These are phyloP conservation scores for Hylomyscus alleni DNA, from an alignment of 2,797 vertebrate genomes.

Conservation along the genomic window DNA sequence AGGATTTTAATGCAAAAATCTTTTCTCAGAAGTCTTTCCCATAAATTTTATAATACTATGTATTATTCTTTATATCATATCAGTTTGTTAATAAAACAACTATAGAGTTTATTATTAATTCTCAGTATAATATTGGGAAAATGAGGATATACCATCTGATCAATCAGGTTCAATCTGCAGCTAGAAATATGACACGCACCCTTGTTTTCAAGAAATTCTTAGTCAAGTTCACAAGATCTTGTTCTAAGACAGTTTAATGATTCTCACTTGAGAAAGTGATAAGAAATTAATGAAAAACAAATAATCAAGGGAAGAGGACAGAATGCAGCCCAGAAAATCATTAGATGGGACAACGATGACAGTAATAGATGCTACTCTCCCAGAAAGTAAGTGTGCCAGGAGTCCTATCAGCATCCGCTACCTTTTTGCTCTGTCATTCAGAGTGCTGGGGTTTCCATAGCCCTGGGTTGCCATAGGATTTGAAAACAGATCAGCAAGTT, in stretches of 20 bases:
- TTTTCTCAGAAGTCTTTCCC: neutral
- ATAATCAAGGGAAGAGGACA: neutral
- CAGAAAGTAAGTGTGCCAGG: neutral
- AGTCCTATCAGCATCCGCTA: neutral
- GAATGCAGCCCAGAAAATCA: neutral
- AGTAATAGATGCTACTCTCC: neutral
- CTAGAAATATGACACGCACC: neutral
- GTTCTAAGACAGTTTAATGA: neutral
- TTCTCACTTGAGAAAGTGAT: neutral
- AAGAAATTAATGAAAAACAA: constrained; percentile 28
- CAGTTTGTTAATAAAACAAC: neutral
- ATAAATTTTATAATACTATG: neutral
- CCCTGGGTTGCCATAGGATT: neutral
- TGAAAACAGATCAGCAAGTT: constrained; percentile 33
- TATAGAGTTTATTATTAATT: constrained; percentile 2
- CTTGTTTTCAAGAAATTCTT: neutral
- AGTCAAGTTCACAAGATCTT: neutral
- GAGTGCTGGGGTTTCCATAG: neutral
- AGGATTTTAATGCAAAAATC: neutral
- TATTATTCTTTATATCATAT: neutral
- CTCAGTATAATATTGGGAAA: neutral
- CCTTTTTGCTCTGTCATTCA: neutral
- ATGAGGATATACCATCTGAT: neutral
- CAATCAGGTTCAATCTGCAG: neutral
- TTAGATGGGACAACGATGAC: neutral